Conservation (phyloP, 2,888 invertebrate species). For the Macroteleia sp. region DNA sequence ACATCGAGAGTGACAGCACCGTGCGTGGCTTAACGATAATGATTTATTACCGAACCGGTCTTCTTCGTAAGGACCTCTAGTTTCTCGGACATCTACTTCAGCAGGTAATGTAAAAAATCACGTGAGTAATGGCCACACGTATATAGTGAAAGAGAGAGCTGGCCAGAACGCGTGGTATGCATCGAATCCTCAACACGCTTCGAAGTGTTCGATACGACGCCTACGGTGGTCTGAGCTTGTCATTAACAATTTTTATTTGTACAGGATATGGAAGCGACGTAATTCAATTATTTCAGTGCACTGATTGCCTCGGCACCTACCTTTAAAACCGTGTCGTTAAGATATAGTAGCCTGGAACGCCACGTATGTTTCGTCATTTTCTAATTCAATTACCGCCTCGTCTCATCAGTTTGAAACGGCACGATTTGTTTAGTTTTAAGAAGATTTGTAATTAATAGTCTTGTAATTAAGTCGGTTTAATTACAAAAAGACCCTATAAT, state of each 20-base stretch:
- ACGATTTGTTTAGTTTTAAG: constrained; percentile 1
- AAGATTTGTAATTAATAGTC: constrained; percentile 10
- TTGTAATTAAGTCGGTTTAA: neutral
- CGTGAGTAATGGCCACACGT: constrained; percentile 59
- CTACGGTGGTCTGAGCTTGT: constrained; percentile 61
- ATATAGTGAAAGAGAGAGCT: constrained; percentile 29
- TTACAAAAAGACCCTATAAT: constrained; percentile 5
- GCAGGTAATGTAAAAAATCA: constrained; percentile 53
- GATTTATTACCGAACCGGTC: constrained; percentile 70
- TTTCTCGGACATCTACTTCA: constrained; percentile 55
- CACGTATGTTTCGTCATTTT: constrained; percentile 19
- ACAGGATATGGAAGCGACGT: constrained; percentile 44
- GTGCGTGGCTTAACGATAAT: constrained; percentile 66
- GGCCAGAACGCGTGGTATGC: constrained; percentile 55
- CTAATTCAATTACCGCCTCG: constrained; percentile 36
- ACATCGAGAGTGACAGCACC: constrained; percentile 65
- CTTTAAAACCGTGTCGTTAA: constrained; percentile 35
- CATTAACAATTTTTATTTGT: constrained; percentile 60
- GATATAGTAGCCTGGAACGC: constrained; percentile 29
- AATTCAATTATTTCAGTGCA: constrained; percentile 57
- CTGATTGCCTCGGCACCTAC: constrained; percentile 45
- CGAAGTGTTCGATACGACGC: constrained; percentile 61
- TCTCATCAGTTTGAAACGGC: constrained; percentile 23
- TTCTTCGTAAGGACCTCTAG: constrained; percentile 53
- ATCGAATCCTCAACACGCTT: constrained; percentile 59